Evolutionary conservation across 2,113 vertebrate species (phyloP).

Genomic region (Loxodonta africana): DNA sequence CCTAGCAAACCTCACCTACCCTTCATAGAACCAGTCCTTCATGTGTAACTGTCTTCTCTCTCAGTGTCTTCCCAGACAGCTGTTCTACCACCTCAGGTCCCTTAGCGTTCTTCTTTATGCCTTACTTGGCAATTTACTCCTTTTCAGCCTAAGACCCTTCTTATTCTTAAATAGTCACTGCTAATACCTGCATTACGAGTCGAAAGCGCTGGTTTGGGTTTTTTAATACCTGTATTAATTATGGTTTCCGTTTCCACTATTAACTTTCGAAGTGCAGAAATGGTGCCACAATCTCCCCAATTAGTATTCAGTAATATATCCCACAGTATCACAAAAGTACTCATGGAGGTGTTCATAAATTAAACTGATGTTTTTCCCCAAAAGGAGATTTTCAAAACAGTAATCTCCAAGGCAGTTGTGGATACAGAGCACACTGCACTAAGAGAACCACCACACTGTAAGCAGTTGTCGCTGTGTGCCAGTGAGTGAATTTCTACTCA

Average conservation of each 20-base stretch:
- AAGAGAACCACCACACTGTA: neutral
- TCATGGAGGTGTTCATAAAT: neutral
- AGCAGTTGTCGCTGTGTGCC: too few relatives aligned
- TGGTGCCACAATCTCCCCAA: neutral
- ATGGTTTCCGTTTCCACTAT: neutral
- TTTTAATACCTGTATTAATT: neutral
- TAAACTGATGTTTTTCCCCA: neutral
- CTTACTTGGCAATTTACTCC: neutral
- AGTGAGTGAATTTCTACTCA: too few relatives aligned
- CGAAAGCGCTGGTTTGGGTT: too few relatives aligned
- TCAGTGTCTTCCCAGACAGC: neutral
- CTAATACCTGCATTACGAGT: neutral
- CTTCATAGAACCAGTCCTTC: neutral
- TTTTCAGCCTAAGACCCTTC: neutral
- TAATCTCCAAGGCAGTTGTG: neutral
- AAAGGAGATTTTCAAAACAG: neutral
- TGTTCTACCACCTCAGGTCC: neutral
- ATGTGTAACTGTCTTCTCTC: neutral
- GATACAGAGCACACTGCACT: neutral
- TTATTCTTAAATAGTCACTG: neutral
- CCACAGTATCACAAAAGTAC: neutral
- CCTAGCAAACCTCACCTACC: neutral
- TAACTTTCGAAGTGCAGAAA: neutral
- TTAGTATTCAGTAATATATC: neutral
- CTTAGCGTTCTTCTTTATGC: neutral